Conservation (phyloP, 2,888 invertebrate genomes). For the Peribatodes rhomboidaria region DNA sequence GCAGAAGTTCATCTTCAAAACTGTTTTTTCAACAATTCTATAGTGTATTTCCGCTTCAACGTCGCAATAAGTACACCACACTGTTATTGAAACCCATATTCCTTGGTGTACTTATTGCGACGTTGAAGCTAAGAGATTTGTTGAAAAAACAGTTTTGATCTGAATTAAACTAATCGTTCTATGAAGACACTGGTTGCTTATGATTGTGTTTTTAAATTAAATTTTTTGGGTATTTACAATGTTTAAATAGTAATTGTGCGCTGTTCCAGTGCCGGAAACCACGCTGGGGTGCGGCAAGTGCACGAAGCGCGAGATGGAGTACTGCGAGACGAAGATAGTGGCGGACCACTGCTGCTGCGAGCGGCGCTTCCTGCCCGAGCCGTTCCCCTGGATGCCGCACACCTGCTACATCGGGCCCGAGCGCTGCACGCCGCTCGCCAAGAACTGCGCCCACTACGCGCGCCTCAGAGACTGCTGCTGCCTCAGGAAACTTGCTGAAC, state of each 20-base stretch:
- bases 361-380: conserved; percentile 87
- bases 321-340: conserved; percentile 87
- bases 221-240: too few relatives aligned
- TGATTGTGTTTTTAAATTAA: too few relatives aligned
- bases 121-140: too few relatives aligned
- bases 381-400: conserved; percentile 89
- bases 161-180: too few relatives aligned
- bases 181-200: too few relatives aligned
- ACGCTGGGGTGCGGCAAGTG: conserved; percentile 88
- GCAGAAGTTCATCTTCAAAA: too few relatives aligned
- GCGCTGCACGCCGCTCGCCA: conserved; percentile 86
- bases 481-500: conserved; percentile 84
- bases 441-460: conserved; percentile 88
- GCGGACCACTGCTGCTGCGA: conserved; percentile 84
- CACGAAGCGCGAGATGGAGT: conserved; percentile 86
- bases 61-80: too few relatives aligned
- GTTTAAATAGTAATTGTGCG: background rate
- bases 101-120: too few relatives aligned
- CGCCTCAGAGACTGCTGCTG: conserved; percentile 89
- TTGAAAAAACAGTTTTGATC: too few relatives aligned
- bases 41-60: too few relatives aligned
- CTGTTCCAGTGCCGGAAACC: conserved; percentile 60
- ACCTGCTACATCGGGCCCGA: conserved; percentile 88
- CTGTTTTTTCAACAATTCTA: too few relatives aligned
- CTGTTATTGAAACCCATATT: too few relatives aligned